Conservation (phyloP, 2,888 invertebrate genomes). For the Salticus scenicus region DNA sequence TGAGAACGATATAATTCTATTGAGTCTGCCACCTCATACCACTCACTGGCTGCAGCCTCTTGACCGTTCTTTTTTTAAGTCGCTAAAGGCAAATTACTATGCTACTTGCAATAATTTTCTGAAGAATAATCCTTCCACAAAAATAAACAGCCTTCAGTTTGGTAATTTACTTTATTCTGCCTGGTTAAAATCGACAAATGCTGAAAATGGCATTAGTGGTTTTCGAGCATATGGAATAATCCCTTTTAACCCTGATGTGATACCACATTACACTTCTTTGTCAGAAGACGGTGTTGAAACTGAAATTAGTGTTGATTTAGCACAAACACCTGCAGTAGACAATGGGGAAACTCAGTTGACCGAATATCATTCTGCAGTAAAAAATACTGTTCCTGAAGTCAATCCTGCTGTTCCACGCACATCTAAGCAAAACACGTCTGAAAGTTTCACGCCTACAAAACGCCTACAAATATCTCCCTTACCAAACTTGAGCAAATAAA, state of each 20-base stretch:
- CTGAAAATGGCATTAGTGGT: slow-evolving; percentile 4
- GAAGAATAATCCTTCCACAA: background rate
- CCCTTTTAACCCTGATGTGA: background rate
- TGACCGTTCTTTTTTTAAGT: background rate
- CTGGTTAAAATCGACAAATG: background rate
- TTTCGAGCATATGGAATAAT: background rate
- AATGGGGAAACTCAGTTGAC: background rate
- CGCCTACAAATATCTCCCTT: background rate
- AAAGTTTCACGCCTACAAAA: slow-evolving; percentile 7
- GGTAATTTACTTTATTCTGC: background rate
- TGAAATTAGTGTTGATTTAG: background rate
- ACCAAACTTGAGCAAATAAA: background rate
- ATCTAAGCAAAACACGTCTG: slow-evolving; percentile 3
- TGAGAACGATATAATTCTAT: background rate
- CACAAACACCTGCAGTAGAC: background rate
- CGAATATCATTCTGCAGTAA: background rate
- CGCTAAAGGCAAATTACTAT: slow-evolving; percentile 1
- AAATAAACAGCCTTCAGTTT: slow-evolving; percentile 8
- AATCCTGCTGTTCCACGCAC: background rate
- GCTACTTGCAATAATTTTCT: background rate
- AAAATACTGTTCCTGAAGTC: background rate
- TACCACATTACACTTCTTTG: background rate
- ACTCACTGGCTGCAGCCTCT: slow-evolving; percentile 10
- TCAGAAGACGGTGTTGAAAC: background rate
- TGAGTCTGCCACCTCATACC: background rate